Evolutionary conservation across 2,888 invertebrate species (phyloP), one percentile per base, ranked within the genome.

Genomic region (Yponomeuta cagnagella): DNA sequence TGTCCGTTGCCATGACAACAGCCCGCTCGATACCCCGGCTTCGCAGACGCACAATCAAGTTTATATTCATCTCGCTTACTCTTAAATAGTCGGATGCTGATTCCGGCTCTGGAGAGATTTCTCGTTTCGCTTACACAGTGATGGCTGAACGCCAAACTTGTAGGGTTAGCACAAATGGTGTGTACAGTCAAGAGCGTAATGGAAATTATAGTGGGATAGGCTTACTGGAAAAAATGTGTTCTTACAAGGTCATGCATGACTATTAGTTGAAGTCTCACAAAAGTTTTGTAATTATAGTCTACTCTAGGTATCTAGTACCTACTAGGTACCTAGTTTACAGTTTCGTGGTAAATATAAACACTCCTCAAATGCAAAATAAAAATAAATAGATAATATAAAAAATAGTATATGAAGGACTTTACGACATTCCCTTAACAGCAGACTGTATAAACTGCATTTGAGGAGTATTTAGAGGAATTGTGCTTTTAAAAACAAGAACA

Each of bases 1-100:
- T 92, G 91, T 91, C 92, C 90, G 92, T 93, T 92, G 80, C 89
- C 86, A 91, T 91, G 88, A 86, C 90, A 83, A 93, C 92, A 80
- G 76, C 72, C 84, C 91, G 91, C 90, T 90, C 92, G 87, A 92
- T 92, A 91, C 85, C 81, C 76, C 77, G 77, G 77, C 78, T 81
- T 85, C 80, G 81, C 81, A 83, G 83, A 78, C 81, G 82, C 82
- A 85, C 82, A 84, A 85, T 85, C 85, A 85, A 82, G 81, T 78
- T 78, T 89, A 84, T 81, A 83, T 80, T 85, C 80, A 86, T 92
- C 92, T 90, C 91, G 84, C 88, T 91, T 84, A 79, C 89, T 83
- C 91, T 82, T 80, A 79, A 79, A 78, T 80, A 82, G 77, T 79
- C 81, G 81, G 85, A 88, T 83, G 83, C 85, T 85, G 86, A 80